Base-by-base conservation (phyloP, 2,888 invertebrate species). In the Lissocephala sabroskyi region DNA sequence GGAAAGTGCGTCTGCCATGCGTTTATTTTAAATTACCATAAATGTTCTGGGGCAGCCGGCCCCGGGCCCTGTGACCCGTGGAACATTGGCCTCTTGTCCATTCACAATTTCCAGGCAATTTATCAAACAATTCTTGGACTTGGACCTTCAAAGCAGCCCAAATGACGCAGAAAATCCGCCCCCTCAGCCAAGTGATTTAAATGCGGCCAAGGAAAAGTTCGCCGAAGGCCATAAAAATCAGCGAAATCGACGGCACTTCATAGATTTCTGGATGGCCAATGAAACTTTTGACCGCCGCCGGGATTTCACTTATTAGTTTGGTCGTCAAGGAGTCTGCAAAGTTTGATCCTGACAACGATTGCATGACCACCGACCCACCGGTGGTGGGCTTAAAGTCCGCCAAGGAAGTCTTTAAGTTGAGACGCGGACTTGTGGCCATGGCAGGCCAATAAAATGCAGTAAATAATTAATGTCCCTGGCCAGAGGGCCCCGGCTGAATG, bases 21-120 rank as follows among this genome's bases (percentile, higher is more conserved):
- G 71, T 71, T 68, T 73, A 62, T 62, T 62, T 52, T 56, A 74
- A 71, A 71, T 71, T 71, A 70, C 75, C 71, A 71, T 71, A 71
- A 71, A 71, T 73, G 68, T 62, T 62, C 14, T 59, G 49, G n/a
- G n/a, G n/a, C n/a, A n/a, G 45, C 16, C 16, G 2, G 45, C 18
- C 51, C 36, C 37, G 11, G 13, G 10, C 16, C 16, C 23, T 23
- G 3, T 23, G 23, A 5, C 56, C 59, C 65, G 62, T 70, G 65
- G 73, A 60, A 62, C 23, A 3, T 23, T 70, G 74, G 70, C 70
- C 70, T 66, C 65, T 63, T 71, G 75, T 67, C 75, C 74, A 75
- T 71, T 71, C 67, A 71, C 71, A 71, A 71, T 75, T 75, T 71
- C 71, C 71, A 71, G 75, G 71, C 71, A 67, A 71, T 71, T 71